A percentile compares a stretch with the other conserved stretches of the same genome.
phyloP scores from a whole-genome alignment of 2,113 vertebrate genomes.

The Corythaixoides concolor region DNA sequence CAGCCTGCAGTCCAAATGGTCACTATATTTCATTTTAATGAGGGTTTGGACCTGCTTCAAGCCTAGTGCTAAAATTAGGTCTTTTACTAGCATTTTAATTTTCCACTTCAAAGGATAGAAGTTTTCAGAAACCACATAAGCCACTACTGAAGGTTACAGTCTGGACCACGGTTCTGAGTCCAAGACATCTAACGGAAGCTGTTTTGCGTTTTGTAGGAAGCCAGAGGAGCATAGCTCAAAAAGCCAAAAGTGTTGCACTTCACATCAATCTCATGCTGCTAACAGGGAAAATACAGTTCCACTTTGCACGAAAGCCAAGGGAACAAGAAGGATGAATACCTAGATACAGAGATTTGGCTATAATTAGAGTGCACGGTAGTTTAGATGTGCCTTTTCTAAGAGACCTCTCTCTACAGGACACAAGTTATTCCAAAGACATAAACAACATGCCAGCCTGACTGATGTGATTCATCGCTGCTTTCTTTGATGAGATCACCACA shows the following conservation, averaged over 20 bases:
- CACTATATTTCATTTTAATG: constrained; percentile 1
- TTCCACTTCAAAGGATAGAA: constrained; percentile 19
- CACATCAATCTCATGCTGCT: neutral
- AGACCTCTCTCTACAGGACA: neutral
- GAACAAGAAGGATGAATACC: neutral
- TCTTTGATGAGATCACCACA: constrained; percentile 16
- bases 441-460: neutral
- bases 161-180: neutral
- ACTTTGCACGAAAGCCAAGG: neutral
- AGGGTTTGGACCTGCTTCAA: constrained; percentile 25
- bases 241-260: neutral
- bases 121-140: constrained; percentile 11
- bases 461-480: neutral
- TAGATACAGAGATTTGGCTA: neutral
- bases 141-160: neutral
- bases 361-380: neutral
- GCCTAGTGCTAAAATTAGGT: constrained; percentile 25
- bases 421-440: neutral
- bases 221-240: neutral
- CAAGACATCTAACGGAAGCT: neutral
- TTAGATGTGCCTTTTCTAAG: neutral
- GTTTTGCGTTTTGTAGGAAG: neutral
- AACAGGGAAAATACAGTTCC: neutral
- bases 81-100: constrained; percentile 36
- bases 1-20: neutral